Base-by-base conservation (phyloP, 1,140 invertebrate genomes). In the Manduca sexta region DNA sequence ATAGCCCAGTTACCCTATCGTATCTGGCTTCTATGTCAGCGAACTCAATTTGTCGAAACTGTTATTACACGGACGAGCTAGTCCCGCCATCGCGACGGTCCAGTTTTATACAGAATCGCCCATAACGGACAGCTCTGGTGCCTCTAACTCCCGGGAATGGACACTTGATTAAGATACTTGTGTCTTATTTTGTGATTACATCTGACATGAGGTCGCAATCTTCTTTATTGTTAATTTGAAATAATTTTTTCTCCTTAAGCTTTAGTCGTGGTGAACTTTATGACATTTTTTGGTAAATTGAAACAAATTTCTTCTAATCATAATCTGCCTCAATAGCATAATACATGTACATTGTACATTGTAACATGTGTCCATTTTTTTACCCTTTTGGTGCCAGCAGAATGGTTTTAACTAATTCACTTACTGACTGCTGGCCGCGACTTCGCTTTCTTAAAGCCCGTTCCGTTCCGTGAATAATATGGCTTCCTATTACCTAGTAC, bases 101-200 rank as follows among this genome's bases (percentile, higher is more conserved):
- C 69, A 74, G 66, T 76, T 74, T 75, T 75, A 69, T 74, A 76
- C 64, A 59, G 65, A 68, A 76, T 73, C 61, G 68, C 54, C 69
- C 73, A 82, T 82, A 70, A 75, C 69, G 51, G 74, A 74, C 69
- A 66, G 65, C 64, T 63, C 64, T 50, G 59, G 43, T 60, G 56
- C 54, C 67, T 69, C 57, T 77, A 69, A 69, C 69, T 73, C 73
- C 67, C 48, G 43, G 55, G 66, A 80, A 78, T 80, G 74, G 71
- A 70, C 70, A 75, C 74, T 83, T 80, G 71, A 80, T 80, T 80
- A 83, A 80, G 79, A 79, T 72, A 79, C 74, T 79, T 60, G 72
- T 73, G 68, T 74, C 65, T 80, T 83, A 79, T 79, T 80, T 70
- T 60, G 64, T 63, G 66, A 79, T 79, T 74, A 77, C 69, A 70